phyloP scores from a whole-genome alignment of 2,113 vertebrate species.

The Percina caprodes region DNA sequence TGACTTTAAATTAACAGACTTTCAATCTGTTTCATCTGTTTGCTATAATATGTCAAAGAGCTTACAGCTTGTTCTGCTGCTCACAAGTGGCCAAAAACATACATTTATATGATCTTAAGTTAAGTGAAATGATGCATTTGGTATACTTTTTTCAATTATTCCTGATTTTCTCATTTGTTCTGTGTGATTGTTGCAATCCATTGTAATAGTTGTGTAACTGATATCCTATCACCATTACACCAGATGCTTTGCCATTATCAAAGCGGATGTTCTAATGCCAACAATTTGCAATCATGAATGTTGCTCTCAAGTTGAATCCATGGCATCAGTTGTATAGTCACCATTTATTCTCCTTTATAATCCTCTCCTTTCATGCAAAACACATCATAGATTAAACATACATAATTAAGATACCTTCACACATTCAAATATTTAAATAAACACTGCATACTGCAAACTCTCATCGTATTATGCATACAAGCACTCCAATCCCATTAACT shows the following conservation, averaged over 20 bases:
- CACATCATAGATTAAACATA: slow-evolving; percentile 6
- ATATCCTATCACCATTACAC: background rate
- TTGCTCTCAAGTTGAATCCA: slow-evolving; percentile 15
- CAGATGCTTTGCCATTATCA: slow-evolving; percentile 15
- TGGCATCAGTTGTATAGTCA: background rate
- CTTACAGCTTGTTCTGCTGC: background rate
- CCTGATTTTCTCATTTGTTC: background rate
- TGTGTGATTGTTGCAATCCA: background rate
- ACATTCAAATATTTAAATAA: slow-evolving; percentile 27
- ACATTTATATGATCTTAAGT: background rate
- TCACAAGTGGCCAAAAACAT: background rate
- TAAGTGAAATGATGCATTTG: background rate
- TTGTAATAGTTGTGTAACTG: slow-evolving; percentile 4
- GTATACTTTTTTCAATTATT: background rate
- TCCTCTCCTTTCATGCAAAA: slow-evolving; percentile 1
- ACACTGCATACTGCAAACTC: background rate
- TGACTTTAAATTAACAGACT: too few species aligned
- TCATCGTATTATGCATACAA: slow-evolving; percentile 3
- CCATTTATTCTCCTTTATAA: background rate
- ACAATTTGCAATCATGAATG: background rate
- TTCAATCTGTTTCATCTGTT: too few species aligned
- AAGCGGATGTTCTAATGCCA: slow-evolving; percentile 12
- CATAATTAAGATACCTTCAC: slow-evolving; percentile 12
- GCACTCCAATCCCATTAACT: slow-evolving; percentile 8
- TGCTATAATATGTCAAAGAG: background rate